phyloP scores from a whole-genome alignment of 2,113 vertebrate genomes.

The Elephantulus edwardii region DNA sequence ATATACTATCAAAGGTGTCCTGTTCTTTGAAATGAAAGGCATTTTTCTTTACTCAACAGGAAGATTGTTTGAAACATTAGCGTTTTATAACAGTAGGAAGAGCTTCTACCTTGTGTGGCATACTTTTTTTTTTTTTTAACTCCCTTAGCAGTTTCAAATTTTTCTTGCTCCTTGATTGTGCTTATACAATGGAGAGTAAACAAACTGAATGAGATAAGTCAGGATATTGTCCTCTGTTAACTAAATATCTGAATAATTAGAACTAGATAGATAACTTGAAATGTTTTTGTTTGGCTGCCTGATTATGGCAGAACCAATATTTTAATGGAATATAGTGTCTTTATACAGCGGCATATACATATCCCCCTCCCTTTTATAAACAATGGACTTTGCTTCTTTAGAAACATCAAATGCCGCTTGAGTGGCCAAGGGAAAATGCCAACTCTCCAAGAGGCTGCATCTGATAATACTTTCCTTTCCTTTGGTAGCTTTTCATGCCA shows the following conservation, averaged over 20 bases:
- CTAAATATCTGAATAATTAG: constrained; percentile 49
- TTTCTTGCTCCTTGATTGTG: constrained; percentile 62
- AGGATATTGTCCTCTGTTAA: constrained; percentile 41
- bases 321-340: not conserved
- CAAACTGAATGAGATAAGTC: constrained; percentile 31
- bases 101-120: not conserved
- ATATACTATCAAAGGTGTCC: constrained; percentile 46
- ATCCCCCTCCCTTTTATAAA: not conserved
- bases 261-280: constrained; percentile 39
- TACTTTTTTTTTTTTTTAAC: not conserved
- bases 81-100: constrained; percentile 54
- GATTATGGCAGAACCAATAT: constrained; percentile 37
- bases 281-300: constrained; percentile 47
- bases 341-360: not conserved
- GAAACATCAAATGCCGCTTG: not conserved
- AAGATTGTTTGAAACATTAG: constrained; percentile 27
- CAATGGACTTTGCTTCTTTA: constrained; percentile 41
- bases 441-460: not conserved
- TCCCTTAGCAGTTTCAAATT: not conserved
- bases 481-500: not conserved
- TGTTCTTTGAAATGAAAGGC: constrained; percentile 36
- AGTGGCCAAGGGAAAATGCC: constrained; percentile 5
- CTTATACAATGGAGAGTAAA: constrained; percentile 36
- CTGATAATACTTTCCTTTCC: not conserved
- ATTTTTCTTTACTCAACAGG: constrained; percentile 39